Conservation (phyloP, 2,888 invertebrate species). For the Tiphia femorata region DNA sequence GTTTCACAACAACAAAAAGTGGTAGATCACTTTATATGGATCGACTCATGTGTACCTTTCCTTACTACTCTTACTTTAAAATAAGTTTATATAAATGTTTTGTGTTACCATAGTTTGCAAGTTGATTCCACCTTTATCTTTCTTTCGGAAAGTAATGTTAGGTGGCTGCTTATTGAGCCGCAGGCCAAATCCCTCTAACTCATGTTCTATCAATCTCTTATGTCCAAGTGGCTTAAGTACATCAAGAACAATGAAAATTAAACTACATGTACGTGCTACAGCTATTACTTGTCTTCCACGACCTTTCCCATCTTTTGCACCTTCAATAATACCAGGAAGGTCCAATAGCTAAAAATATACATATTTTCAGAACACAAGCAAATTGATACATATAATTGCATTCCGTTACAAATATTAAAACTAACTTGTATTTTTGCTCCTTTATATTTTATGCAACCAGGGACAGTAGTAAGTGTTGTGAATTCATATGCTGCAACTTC, state of each 20-base stretch:
- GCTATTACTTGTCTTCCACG: conserved; percentile 99
- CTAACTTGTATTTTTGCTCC: conserved; percentile 97
- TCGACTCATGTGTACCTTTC: conserved; percentile 2
- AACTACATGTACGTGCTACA: conserved; percentile 96
- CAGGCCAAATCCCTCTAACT: conserved; percentile 98
- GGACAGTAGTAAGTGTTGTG: conserved; percentile 98
- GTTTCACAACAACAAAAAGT: background rate
- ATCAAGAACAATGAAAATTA: conserved; percentile 97
- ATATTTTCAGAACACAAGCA: background rate
- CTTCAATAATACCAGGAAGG: conserved; percentile 99
- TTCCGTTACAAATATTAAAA: too few relatives aligned
- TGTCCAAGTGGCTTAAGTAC: conserved; percentile 97
- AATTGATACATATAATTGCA: background rate
- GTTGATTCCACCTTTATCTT: conserved; percentile 99
- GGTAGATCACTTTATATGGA: conserved; percentile 1
- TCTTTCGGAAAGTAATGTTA: conserved; percentile 94
- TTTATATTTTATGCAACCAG: conserved; percentile 98
- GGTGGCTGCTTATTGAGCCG: conserved; percentile 96
- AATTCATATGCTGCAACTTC: conserved; percentile 99
- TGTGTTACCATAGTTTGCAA: conserved; percentile 85
- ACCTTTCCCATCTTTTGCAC: conserved; percentile 99
- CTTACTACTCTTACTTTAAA: background rate
- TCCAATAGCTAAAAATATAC: conserved; percentile 82
- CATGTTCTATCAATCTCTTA: conserved; percentile 95
- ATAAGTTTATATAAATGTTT: background rate